Evolutionary conservation across 2,888 invertebrate genomes (phyloP), one percentile per base, ranked within the genome.

Genomic region (Nomada flava): DNA sequence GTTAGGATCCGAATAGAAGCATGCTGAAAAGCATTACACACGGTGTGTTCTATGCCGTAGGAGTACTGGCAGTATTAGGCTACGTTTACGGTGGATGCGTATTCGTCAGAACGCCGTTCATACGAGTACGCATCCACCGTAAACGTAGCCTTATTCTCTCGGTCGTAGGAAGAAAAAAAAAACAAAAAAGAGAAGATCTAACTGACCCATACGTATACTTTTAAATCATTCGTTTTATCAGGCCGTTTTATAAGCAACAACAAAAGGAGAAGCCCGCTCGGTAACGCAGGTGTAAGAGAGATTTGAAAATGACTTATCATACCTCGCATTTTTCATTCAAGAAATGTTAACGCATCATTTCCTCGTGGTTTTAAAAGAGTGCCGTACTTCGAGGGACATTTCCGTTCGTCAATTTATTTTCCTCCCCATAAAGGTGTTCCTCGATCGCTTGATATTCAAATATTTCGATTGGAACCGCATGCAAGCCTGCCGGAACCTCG

Each of bases 401-500:
- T 7, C 50, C 26, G 10, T 55, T 4, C 10, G 15, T 36, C 13
- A n/a, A 23, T 26, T 2, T 20, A 0, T 52, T 15, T 15, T 0
- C n/a, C 2, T 18, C 13, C 0, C 7, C n/a, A 5, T 3, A 36
- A 2, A 42, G 26, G 2, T 26, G 1, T 23, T 0, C 10, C 18
- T 57, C 13, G 5, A 20, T 2, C 15, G 13, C 15, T 42, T 18
- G 69, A 4, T 63, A 10, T 36, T 82, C 62, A 36, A 70, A 80
- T 75, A 29, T 79, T 47, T 59, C 63, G 55, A 42, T 67, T 1
- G 65, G 69, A 63, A 67, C 42, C 60, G 69, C 62, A 50, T 84
- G 80, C 70, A 63, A 57, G 55, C 86, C 29, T 70, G 76, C 57
- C 86, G 88, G 76, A 55, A 79, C 83, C 86, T 74, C 75, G 81